Evolutionary conservation across 2,113 vertebrate genomes (phyloP).

Genomic region (Ictalurus punctatus): DNA sequence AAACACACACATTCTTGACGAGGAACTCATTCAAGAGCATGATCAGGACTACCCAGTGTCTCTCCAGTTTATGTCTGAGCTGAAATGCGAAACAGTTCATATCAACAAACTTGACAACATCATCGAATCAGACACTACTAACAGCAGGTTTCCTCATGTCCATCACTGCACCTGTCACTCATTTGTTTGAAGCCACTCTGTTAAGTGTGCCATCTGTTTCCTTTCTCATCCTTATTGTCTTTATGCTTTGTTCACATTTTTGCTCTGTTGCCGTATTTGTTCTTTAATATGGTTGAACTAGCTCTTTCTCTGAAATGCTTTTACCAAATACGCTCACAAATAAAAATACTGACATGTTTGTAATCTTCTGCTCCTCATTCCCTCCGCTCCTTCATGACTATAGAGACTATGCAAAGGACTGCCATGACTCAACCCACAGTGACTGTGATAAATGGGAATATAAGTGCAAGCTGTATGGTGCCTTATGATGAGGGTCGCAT

Average conservation of each 20-base stretch:
- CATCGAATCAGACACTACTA: too few relatives aligned
- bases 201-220: too few relatives aligned
- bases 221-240: background rate
- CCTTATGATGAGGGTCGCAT: slow-evolving; percentile 61
- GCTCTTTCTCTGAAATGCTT: background rate
- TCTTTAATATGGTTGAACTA: background rate
- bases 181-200: too few relatives aligned
- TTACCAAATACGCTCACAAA: background rate
- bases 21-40: background rate
- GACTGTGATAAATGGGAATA: background rate
- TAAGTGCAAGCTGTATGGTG: background rate
- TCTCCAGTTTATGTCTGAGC: background rate
- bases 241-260: background rate
- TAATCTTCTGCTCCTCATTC: background rate
- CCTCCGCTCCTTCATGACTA: background rate
- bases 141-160: too few relatives aligned
- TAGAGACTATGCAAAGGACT: slow-evolving; percentile 46
- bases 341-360: background rate
- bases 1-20: background rate
- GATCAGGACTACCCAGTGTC: background rate
- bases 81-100: background rate
- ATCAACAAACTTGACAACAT: background rate
- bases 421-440: slow-evolving; percentile 10
- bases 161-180: too few relatives aligned
- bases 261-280: background rate